Base-by-base conservation (phyloP, 2,797 vertebrate genomes). In the Podargus strigoides region DNA sequence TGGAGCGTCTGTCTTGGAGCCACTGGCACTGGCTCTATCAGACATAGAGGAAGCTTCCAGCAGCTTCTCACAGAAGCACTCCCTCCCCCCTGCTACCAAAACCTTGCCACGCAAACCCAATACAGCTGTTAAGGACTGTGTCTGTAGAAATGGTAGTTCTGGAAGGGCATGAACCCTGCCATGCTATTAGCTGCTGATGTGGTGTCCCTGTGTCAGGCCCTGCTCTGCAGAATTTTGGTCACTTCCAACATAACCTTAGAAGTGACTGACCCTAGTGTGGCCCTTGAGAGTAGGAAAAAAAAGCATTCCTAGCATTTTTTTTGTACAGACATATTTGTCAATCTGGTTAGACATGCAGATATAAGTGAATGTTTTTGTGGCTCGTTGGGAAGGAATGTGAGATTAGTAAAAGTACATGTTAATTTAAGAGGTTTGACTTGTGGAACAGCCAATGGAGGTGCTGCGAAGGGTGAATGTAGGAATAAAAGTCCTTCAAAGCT, bases 1-100 rank as follows among this genome's bases (percentile, higher is more conserved):
- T 1, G 0, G 6, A 0, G 2, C 3, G 55, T 62, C 22, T 0
- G 0, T 56, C 36, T n/a, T 76, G 19, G 23, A 76, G 36, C 22
- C 0, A 4, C 16, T 77, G 49, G 15, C 16, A 14, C 32, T 46
- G 39, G 9, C 24, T n/a, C 24, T 34, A 0, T 52, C 0, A 1
- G 34, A 22, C 21, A 30, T 0, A 4, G 30, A 39, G 22, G 21
- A 73, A 58, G 28, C 20, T 63, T 76, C 42, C 28, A 36, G 41
- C n/a, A n/a, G n/a, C n/a, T n/a, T n/a, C n/a, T n/a, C n/a, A n/a
- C n/a, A n/a, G n/a, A n/a, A n/a, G n/a, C n/a, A n/a, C n/a, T n/a
- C n/a, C n/a, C n/a, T n/a, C n/a, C n/a, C n/a, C n/a, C n/a, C n/a
- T n/a, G 1, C 37, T 72, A 32, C 34, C 19, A 59, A 72, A 78